Conservation (phyloP, 2,113 vertebrate genomes). For the Barbus barbus region DNA sequence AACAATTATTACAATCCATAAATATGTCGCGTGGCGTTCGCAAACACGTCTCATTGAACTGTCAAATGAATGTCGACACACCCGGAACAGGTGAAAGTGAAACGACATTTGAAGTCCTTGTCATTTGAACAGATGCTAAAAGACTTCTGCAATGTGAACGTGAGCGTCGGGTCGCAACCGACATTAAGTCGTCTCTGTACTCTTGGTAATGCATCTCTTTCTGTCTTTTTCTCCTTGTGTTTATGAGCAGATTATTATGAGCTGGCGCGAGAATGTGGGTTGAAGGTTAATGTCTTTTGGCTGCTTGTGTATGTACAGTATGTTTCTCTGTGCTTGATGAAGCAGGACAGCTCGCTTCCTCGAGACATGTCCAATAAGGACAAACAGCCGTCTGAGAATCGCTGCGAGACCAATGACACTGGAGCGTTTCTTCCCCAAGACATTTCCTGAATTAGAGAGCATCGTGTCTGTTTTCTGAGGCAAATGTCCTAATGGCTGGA, state of each 20-base stretch:
- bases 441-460: slow-evolving; percentile 4
- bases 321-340: slow-evolving; percentile 49
- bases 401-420: not conserved
- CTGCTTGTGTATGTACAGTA: slow-evolving; percentile 56
- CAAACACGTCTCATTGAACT: slow-evolving; percentile 17
- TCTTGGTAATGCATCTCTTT: not conserved
- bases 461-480: not conserved
- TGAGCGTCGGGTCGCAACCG: not conserved
- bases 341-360: slow-evolving; percentile 53
- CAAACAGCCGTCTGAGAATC: not conserved
- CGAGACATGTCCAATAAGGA: slow-evolving; percentile 14
- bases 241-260: slow-evolving; percentile 59
- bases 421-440: slow-evolving; percentile 8
- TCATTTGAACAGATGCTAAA: not conserved
- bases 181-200: not conserved
- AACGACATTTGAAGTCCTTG: not conserved
- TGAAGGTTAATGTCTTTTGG: slow-evolving; percentile 61
- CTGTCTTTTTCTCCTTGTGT: slow-evolving; percentile 13
- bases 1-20: slow-evolving; percentile 22
- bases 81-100: not conserved
- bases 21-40: no score
- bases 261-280: slow-evolving; percentile 55
- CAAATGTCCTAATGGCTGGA: not conserved
- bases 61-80: not conserved
- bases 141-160: not conserved